These are phyloP conservation scores for Sycobia sp. DNA, from an alignment of 1,140 invertebrate genomes.

Conservation along the genomic window DNA sequence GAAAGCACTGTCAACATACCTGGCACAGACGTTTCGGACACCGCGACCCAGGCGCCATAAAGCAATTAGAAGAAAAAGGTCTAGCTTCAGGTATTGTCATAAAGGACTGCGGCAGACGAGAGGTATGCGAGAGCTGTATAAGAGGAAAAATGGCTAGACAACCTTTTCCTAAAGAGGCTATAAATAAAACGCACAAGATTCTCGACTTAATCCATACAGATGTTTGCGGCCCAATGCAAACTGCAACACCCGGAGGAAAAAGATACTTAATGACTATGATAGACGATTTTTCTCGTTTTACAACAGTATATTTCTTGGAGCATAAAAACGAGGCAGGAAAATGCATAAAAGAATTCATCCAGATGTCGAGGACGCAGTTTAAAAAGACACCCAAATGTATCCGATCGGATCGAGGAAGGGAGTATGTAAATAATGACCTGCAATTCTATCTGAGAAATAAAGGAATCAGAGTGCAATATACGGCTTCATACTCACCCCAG, in stretches of 20 bases:
- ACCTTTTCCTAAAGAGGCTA: constrained; percentile 32
- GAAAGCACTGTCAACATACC: neutral
- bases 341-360: neutral
- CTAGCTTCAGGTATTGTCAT: constrained; percentile 11
- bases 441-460: neutral
- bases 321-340: neutral
- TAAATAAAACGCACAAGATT: neutral
- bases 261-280: constrained; percentile 31
- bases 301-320: neutral
- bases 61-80: neutral
- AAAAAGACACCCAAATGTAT: neutral
- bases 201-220: neutral
- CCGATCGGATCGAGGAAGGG: neutral
- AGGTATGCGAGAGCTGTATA: constrained; percentile 39
- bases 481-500: neutral
- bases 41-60: neutral
- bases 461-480: neutral
- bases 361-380: constrained; percentile 32
- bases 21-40: neutral
- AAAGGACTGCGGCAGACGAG: neutral
- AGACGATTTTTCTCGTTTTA: constrained; percentile 6
- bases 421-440: neutral
- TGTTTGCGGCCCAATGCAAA: constrained; percentile 29
- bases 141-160: constrained; percentile 38
- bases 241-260: constrained; percentile 28